Evolutionary conservation across 2,797 vertebrate species (phyloP).

Genomic region (Naso thynnoides): DNA sequence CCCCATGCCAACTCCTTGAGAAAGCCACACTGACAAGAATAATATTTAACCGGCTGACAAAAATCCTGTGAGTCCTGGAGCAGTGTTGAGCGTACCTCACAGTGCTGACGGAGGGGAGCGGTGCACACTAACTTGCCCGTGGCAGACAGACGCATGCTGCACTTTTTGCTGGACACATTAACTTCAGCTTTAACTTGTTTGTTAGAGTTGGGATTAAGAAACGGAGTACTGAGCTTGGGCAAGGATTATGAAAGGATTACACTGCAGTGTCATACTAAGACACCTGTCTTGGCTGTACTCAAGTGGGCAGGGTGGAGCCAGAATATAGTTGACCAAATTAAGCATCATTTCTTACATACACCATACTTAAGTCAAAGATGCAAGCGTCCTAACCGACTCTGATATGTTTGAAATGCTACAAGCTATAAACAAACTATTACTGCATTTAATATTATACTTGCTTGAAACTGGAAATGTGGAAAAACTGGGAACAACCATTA

Average conservation of each 20-base stretch:
- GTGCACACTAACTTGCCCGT: slow-evolving; percentile 37
- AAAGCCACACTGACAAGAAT: slow-evolving; percentile 62
- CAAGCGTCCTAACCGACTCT: neutral
- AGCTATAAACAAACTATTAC: neutral
- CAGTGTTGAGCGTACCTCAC: slow-evolving; percentile 29
- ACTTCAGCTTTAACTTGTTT: slow-evolving; percentile 73
- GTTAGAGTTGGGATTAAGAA: slow-evolving; percentile 77
- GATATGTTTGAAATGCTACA: neutral
- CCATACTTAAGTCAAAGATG: neutral
- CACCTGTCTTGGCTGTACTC: slow-evolving; percentile 59
- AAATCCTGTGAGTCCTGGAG: slow-evolving; percentile 52
- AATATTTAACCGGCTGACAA: slow-evolving; percentile 57
- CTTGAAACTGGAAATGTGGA: neutral
- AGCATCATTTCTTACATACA: slow-evolving; percentile 6
- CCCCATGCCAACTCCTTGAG: slow-evolving; percentile 53
- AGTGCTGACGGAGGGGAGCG: slow-evolving; percentile 55
- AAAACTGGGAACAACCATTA: no score
- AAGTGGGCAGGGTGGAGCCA: slow-evolving; percentile 1
- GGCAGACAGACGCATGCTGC: slow-evolving; percentile 44
- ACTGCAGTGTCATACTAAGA: slow-evolving; percentile 57
- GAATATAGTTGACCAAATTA: slow-evolving; percentile 32
- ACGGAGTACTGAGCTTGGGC: slow-evolving; percentile 56
- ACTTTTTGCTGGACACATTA: slow-evolving; percentile 72
- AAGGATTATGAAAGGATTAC: slow-evolving; percentile 73
- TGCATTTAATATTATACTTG: neutral